A percentile compares a stretch with the other conserved stretches of the same genome.
These are phyloP conservation scores for Drosophila tristis DNA, from an alignment of 1,140 invertebrate genomes.

Conservation along the genomic window DNA sequence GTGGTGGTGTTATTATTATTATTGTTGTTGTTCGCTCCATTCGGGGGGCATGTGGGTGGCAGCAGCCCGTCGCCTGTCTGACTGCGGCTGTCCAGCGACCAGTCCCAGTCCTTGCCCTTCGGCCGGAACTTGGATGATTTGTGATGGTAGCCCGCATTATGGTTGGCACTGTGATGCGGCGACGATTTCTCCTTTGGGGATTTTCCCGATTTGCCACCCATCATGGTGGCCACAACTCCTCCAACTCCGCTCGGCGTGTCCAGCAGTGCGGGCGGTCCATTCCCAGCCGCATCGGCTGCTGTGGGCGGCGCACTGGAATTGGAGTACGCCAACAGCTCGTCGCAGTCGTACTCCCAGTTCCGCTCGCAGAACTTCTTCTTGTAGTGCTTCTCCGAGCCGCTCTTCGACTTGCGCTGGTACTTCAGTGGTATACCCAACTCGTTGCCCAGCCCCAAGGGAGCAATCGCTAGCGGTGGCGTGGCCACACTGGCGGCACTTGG, in stretches of 20 bases:
- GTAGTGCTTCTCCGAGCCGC: constrained; percentile 87
- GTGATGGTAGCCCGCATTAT: constrained; percentile 62
- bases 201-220: constrained; percentile 57
- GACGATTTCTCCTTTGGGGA: constrained; percentile 78
- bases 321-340: constrained; percentile 80
- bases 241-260: not conserved
- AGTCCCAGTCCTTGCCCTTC: constrained; percentile 91
- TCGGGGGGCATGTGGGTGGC: constrained; percentile 9
- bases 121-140: constrained; percentile 87
- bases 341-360: constrained; percentile 86
- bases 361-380: constrained; percentile 91
- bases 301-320: constrained; percentile 68
- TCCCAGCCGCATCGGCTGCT: constrained; percentile 74
- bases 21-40: constrained; percentile 24
- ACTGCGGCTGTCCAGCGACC: constrained; percentile 84
- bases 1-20: constrained; percentile 45
- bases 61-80: constrained; percentile 60
- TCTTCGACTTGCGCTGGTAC: constrained; percentile 87
- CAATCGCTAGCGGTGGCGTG: constrained; percentile 84
- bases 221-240: constrained; percentile 1
- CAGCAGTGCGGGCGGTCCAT: constrained; percentile 31
- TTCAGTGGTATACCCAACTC: constrained; percentile 85
- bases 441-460: constrained; percentile 31
- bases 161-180: constrained; percentile 49
- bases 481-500: constrained; percentile 85